A percentile compares a stretch with the other conserved stretches of the same genome.
Evolutionary conservation across 2,113 vertebrate species (phyloP).

Genomic region (Archilochus colubris): DNA sequence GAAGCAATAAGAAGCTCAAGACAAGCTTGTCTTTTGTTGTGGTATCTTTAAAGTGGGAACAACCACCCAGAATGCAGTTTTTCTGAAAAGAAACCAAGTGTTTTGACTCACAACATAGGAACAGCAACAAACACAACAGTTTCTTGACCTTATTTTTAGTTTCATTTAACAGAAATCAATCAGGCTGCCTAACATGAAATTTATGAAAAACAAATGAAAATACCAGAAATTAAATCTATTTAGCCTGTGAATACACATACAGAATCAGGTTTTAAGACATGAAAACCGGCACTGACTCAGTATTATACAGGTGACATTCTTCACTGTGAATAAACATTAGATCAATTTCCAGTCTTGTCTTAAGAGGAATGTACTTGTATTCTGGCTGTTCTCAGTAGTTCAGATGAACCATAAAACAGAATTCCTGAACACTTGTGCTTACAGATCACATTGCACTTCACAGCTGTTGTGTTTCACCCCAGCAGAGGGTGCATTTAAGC

Average conservation of each 20-base stretch:
- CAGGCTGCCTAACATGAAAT: neutral
- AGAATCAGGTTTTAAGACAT: neutral
- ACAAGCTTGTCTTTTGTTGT: neutral
- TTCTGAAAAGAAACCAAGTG: neutral
- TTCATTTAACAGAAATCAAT: neutral
- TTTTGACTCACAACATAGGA: neutral
- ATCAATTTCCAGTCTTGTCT: neutral
- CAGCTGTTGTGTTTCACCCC: conserved; percentile 61
- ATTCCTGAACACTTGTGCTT: conserved; percentile 35
- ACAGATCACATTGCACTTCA: conserved; percentile 50
- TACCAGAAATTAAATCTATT: neutral
- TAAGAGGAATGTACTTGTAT: neutral
- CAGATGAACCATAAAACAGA: conserved; percentile 24
- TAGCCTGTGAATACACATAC: neutral
- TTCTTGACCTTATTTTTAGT: neutral
- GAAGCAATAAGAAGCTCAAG: neutral
- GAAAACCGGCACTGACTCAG: neutral
- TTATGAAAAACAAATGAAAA: neutral
- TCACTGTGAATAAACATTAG: neutral
- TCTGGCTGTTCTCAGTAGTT: neutral
- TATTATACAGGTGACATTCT: neutral
- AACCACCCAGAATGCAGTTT: neutral
- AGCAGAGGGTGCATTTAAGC: conserved; percentile 68
- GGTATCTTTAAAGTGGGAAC: neutral
- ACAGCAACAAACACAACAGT: neutral